phyloP scores from a whole-genome alignment of 2,113 vertebrate genomes.

The Nerophis ophidion region DNA sequence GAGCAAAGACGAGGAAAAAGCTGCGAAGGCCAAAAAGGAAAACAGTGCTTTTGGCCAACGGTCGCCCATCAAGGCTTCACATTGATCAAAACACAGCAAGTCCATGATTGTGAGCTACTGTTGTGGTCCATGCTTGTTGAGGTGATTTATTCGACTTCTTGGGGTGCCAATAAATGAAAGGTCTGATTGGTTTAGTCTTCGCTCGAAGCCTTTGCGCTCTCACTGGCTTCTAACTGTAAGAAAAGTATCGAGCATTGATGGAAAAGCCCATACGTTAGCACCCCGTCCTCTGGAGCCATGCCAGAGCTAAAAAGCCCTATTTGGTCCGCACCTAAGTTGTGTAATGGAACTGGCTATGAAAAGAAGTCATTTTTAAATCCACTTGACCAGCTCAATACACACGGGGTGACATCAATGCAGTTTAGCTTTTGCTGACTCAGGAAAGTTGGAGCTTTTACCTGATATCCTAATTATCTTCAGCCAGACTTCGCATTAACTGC shows the following conservation, averaged over 20 bases:
- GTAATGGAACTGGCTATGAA: slow-evolving; percentile 56
- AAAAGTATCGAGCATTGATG: slow-evolving; percentile 53
- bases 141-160: slow-evolving; percentile 70
- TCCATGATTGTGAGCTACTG: slow-evolving; percentile 71
- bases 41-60: slow-evolving; percentile 43
- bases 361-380: slow-evolving; percentile 56
- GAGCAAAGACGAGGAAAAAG: slow-evolving; percentile 30
- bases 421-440: slow-evolving; percentile 54
- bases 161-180: slow-evolving; percentile 67
- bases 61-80: slow-evolving; percentile 59
- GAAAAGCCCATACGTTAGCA: slow-evolving; percentile 54
- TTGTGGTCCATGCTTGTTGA: slow-evolving; percentile 67
- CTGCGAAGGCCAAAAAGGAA: slow-evolving; percentile 49
- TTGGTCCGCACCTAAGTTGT: slow-evolving; percentile 41
- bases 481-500: slow-evolving; percentile 31
- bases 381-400: slow-evolving; percentile 48
- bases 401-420: slow-evolving; percentile 41
- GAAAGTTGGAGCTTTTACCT: slow-evolving; percentile 47
- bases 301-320: slow-evolving; percentile 60
- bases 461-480: slow-evolving; percentile 45
- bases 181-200: slow-evolving; percentile 66
- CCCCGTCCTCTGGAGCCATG: slow-evolving; percentile 49
- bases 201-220: slow-evolving; percentile 59
- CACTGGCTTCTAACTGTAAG: slow-evolving; percentile 37
- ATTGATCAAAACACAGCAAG: slow-evolving; percentile 75